Evolutionary conservation across 1,140 invertebrate species (phyloP), one percentile per base, ranked within the genome.

Genomic region (Wiebesia pumilae): DNA sequence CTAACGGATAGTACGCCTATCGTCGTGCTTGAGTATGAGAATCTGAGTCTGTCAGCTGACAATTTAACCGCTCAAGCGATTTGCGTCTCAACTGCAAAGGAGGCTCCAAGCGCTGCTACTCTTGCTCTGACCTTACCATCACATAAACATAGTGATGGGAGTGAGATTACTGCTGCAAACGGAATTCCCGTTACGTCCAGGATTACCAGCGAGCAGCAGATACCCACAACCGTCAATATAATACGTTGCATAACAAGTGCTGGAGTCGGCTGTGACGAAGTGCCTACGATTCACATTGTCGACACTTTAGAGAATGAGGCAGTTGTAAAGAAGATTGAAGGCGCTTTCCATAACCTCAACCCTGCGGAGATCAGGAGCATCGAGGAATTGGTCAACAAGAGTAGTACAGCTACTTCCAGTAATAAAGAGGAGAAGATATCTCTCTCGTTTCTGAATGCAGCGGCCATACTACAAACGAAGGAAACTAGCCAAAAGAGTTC

Each of bases 251-350:
- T 92, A 78, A 91, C 82, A 14, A 90, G 89, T 62, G 88, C 89
- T n/a, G 90, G 90, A 40, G 89, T 89, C 30, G 89, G 90, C 58
- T 90, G 89, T 14, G 91, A 90, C 47, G 89, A 94, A 30, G 91
- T 93, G 58, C 93, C 93, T 2, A 94, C 93, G 0, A 93, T 94
- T 88, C 93, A 94, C 27, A 93, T 94, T 84, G 92, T 94, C 21
- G 93, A 94, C 67, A 93, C 92, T 85, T 82, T 93, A 35, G 91
- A 93, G 78, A 90, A 87, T 78, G 90, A 87, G 75, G 90, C n/a
- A 0, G 87, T 91, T 27, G 89, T 91, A 0, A 90, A 90, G 58
- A 90, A 90, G 83, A 79, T 90, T 9, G 89, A 89, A 16, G 88
- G 69, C 51, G 82, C 88, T 0, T 83, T 90, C 30, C 87, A 87